Percentiles rank a stretch among this genome's conserved stretches.
Evolutionary conservation across 2,797 vertebrate species (phyloP).

Genomic region (Hyperoplus immaculatus): DNA sequence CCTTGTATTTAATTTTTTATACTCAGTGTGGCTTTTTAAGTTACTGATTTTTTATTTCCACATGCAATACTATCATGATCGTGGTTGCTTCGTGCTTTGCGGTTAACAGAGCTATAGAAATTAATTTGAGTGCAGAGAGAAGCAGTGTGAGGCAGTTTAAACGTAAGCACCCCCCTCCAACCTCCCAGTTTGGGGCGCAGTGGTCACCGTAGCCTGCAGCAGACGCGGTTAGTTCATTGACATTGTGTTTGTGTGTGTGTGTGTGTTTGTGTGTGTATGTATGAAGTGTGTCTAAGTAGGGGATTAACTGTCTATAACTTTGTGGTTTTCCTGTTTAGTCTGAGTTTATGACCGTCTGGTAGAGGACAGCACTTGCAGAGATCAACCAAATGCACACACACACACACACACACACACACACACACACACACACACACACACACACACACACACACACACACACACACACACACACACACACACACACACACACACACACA

Average conservation of each 20-base stretch:
- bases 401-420: constrained; percentile 14
- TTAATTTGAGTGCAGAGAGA: constrained; percentile 31
- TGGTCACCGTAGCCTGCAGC: constrained; percentile 34
- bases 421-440: constrained; percentile 13
- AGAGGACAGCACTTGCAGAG: constrained; percentile 59
- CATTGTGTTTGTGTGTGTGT: constrained; percentile 27
- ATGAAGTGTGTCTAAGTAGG: constrained; percentile 13
- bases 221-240: constrained; percentile 40
- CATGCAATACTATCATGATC: no score
- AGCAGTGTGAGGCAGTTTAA: constrained; percentile 22
- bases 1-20: neutral
- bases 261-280: neutral
- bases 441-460: constrained; percentile 7
- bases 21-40: neutral
- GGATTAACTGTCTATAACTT: constrained; percentile 72
- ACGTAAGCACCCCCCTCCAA: neutral
- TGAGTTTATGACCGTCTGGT: constrained; percentile 75
- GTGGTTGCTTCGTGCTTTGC: neutral
- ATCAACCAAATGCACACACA: constrained; percentile 23
- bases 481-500: constrained; percentile 12
- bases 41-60: neutral
- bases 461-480: constrained; percentile 14
- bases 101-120: constrained; percentile 16
- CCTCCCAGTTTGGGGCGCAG: constrained; percentile 12
- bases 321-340: constrained; percentile 83